phyloP scores from a whole-genome alignment of 2,113 vertebrate genomes.

The Cyprinodon variegatus region DNA sequence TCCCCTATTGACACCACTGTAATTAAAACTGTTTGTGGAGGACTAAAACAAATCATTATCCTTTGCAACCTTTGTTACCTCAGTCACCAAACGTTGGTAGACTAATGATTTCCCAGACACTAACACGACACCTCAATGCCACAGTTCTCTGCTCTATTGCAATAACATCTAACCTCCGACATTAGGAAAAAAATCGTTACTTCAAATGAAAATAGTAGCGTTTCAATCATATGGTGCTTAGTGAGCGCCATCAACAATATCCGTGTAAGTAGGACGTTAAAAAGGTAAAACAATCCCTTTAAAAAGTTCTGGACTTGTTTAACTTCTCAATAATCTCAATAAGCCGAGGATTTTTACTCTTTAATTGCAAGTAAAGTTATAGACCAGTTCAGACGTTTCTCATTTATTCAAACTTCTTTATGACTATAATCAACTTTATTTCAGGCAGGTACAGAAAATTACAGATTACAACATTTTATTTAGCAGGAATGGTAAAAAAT shows the following conservation, averaged over 20 bases:
- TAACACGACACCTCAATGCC: constrained; percentile 24
- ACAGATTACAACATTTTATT: no score
- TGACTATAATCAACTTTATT: no score
- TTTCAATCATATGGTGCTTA: neutral
- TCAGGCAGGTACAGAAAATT: no score
- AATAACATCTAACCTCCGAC: neutral
- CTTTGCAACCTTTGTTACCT: constrained; percentile 23
- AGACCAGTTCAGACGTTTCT: no score
- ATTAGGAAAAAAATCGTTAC: neutral
- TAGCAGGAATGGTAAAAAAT: no score
- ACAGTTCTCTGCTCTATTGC: neutral
- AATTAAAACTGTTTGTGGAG: constrained; percentile 17
- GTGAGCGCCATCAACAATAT: neutral
- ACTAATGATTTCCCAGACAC: constrained; percentile 39
- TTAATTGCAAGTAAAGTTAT: no score
- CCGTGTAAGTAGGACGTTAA: neutral
- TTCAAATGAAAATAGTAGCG: neutral
- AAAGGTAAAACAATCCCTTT: no score
- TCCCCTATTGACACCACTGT: constrained; percentile 21
- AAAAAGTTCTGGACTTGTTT: no score
- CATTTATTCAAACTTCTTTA: no score
- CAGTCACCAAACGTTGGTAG: constrained; percentile 27
- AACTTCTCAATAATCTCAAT: no score
- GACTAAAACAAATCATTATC: constrained; percentile 32
- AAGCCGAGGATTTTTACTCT: no score